These are phyloP conservation scores for Bombus polaris DNA, from an alignment of 1,140 invertebrate species.

Conservation along the genomic window DNA sequence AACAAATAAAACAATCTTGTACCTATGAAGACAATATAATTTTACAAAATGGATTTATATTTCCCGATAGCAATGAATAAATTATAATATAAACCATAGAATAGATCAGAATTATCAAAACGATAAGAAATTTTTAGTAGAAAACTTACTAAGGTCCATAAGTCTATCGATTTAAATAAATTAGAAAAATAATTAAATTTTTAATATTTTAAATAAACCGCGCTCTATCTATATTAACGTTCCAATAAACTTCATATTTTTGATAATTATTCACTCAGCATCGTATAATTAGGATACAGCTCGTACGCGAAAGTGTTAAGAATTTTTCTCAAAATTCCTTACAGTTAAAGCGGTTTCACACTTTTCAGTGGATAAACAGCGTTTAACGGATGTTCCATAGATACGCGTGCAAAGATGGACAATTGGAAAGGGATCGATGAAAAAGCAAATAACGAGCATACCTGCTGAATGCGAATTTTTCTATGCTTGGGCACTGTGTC, in stretches of 20 bases:
- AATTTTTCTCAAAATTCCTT: not conserved
- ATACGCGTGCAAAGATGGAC: slow-evolving; percentile 4
- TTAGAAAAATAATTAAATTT: too few relatives aligned
- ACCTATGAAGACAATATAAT: too few relatives aligned
- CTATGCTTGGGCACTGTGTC: slow-evolving; percentile 91
- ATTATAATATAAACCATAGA: too few relatives aligned
- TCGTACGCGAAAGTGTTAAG: not conserved
- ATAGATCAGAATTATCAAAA: too few relatives aligned
- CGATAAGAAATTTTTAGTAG: too few relatives aligned
- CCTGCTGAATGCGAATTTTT: slow-evolving; percentile 93
- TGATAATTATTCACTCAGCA: not conserved
- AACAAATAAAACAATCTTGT: too few relatives aligned
- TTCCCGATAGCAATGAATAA: accelerated
- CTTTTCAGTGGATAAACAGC: not conserved
- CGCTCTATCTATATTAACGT: too few relatives aligned
- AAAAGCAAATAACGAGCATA: slow-evolving; percentile 64
- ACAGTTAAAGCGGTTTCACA: slow-evolving; percentile 11
- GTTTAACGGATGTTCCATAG: not conserved
- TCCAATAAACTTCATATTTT: not conserved
- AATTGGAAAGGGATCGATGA: not conserved
- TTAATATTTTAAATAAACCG: too few relatives aligned
- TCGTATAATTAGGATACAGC: not conserved
- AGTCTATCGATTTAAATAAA: too few relatives aligned
- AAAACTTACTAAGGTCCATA: too few relatives aligned
- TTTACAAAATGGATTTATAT: too few relatives aligned